Evolutionary conservation across 2,113 vertebrate species (phyloP), one percentile per base, ranked within the genome.

Genomic region (Climacteris rufus): DNA sequence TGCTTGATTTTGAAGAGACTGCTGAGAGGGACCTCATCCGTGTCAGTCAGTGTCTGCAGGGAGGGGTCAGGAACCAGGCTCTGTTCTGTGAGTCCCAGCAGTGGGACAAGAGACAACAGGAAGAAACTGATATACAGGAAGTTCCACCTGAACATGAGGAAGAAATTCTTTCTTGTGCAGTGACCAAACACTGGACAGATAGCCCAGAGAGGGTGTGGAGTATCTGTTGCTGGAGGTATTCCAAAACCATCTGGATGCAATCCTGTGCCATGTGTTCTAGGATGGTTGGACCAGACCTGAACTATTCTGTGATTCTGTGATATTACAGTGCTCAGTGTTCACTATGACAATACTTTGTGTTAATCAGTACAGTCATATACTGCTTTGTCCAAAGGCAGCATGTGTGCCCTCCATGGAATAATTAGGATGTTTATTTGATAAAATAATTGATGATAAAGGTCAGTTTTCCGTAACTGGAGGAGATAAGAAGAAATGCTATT

Each of bases 241-340:
- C 20, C 45, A 53, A 0, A 59, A 18, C 13, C 11, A 14, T 12
- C 0, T 59, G 28, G 28, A 0, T 14, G 2, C 3, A 66, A n/a
- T 12, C 5, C 19, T 60, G 16, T n/a, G 24, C 39, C 12, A 1
- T 16, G 50, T 25, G 11, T 1, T 33, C 31, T 37, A 2, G 25
- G 25, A 22, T 31, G 35, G 30, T 3, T 17, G 53, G 28, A 53
- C 39, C 19, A 82, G 33, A 21, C 7, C 4, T 25, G 9, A 30
- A 13, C 3, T 13, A n/a, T 3, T 39, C 28, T 45, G 45, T 30
- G 28, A 52, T 75, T 68, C 60, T 21, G 5, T 25, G 28, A 45
- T 31, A 11, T 57, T 49, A 52, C 12, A 65, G 21, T 10, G 6
- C 20, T 59, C 47, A 42, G 13, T 23, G 35, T 24, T 61, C 61